Evolutionary conservation across 2,113 vertebrate genomes (phyloP).

Genomic region (Tychaedon coryphoeus): DNA sequence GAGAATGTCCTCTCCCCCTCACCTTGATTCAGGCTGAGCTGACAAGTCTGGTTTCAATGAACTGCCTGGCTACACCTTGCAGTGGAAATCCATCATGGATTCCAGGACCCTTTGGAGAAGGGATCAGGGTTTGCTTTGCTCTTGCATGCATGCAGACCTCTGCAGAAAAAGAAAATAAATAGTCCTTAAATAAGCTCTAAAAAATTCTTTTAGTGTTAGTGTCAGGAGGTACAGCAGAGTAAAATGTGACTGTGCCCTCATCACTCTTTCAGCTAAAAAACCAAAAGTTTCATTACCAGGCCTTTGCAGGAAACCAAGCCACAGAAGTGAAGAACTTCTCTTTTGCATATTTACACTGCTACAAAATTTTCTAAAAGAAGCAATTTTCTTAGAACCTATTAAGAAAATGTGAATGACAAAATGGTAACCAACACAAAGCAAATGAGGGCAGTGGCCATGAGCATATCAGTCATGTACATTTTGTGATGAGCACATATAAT

Average conservation of each 20-base stretch:
- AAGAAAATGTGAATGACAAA: not conserved
- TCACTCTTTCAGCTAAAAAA: not conserved
- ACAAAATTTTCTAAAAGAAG: not conserved
- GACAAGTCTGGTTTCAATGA: not conserved
- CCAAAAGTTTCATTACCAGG: not conserved
- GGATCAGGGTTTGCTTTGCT: not conserved
- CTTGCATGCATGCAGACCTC: not conserved
- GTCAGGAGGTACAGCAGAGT: not conserved
- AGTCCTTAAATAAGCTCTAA: not conserved
- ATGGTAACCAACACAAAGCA: not conserved
- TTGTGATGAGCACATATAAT: not conserved
- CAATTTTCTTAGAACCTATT: not conserved
- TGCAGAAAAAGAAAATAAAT: not conserved
- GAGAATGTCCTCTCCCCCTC: not conserved
- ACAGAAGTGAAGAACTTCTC: not conserved
- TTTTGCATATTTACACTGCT: not conserved
- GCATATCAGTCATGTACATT: fast-evolving
- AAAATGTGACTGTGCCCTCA: not conserved
- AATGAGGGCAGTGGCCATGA: not conserved
- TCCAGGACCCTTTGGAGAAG: not conserved
- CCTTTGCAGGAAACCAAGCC: not conserved
- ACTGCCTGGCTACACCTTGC: not conserved
- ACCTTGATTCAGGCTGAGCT: not conserved
- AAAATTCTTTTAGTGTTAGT: not conserved
- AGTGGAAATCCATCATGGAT: not conserved